Evolutionary conservation across 2,888 invertebrate genomes (phyloP), one percentile per base, ranked within the genome.

Genomic region (Macrosiphum euphorbiae): DNA sequence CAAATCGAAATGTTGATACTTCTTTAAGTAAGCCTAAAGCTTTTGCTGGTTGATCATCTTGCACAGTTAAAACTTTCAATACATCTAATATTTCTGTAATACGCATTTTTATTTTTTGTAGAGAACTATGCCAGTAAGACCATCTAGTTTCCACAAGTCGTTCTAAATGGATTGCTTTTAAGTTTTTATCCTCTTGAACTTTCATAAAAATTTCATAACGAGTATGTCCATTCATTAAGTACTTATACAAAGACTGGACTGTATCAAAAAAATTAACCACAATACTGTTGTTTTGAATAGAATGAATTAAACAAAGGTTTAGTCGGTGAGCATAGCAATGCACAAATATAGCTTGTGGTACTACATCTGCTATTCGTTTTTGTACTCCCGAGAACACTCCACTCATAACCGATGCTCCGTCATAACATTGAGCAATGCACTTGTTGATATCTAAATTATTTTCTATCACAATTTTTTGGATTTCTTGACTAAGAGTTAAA

Each of bases 341-440:
- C 24, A 44, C 47, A 86, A n/a, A 87, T 87, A 47, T 47, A 87
- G 35, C 50, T n/a, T 87, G 47, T 16, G 87, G 87, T 26, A 87
- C 35, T n/a, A n/a, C 50, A 87, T 87, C 50, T 13, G 28, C 28
- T 91, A 95, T 94, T 58, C 91, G 88, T n/a, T 78, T 78, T 91
- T 95, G 95, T 94, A 95, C 94, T 52, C 95, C 95, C 20, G 89
- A 92, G 52, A 95, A 95, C 28, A 35, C 92, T 24, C 95, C 95
- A 1, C 94, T 94, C 95, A 95, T 95, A 93, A 95, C 95, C 20
- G 94, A 88, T 24, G 95, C 95, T 89, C 95, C 95, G 86, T 95
- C 95, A 61, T 95, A 95, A 24, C 94, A 94, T 88, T 95, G 95
- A 41, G 95, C 95, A 92, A 95, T 91, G 35, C 91, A 94, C 35